Base-by-base conservation (phyloP, 2,797 vertebrate genomes). In the Ambastaia sidthimunki region DNA sequence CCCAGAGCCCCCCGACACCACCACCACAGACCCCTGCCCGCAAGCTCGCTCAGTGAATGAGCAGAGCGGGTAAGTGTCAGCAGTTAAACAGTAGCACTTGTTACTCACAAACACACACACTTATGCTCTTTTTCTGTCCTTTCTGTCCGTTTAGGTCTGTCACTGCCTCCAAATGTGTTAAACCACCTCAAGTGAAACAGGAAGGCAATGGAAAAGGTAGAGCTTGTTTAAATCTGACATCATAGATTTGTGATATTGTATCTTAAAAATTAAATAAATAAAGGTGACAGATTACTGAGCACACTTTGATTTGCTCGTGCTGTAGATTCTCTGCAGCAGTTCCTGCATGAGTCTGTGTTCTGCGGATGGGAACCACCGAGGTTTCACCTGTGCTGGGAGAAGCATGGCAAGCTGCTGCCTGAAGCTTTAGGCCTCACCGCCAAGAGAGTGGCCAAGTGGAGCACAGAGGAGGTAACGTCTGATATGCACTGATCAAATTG, bases 311-410 rank as follows among this genome's bases (percentile, higher is more conserved):
- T 15, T 41, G 41, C 41, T 11, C 2, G 4, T 66, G 23, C 76
- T 0, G 78, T 70, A 62, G 90, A 97, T 77, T 93, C 92, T 65
- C 93, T 98, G 60, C 96, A 96, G 92, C 96, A 97, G 92, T 94
- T 96, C 44, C 94, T 97, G 66, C 96, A 97, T 66, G 95, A 97
- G 86, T 97, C 96, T 3, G 94, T 97, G 86, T 97, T 97, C 85
- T 95, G 93, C 92, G 31, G 92, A 91, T 78, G 84, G 86, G 86
- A 87, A 71, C 80, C 78, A 23, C 94, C 92, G 37, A 92, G 89
- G 66, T 89, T 94, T 65, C 92, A 93, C 71, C 94, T 97, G 77
- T 96, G 94, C 90, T 97, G 96, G 96, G 95, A 97, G 91, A 95
- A 97, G 91, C 95, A 97, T 90, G 96, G 96, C 90, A 95, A 94